phyloP scores from a whole-genome alignment of 2,888 invertebrate genomes.

The Drosophila robusta region DNA sequence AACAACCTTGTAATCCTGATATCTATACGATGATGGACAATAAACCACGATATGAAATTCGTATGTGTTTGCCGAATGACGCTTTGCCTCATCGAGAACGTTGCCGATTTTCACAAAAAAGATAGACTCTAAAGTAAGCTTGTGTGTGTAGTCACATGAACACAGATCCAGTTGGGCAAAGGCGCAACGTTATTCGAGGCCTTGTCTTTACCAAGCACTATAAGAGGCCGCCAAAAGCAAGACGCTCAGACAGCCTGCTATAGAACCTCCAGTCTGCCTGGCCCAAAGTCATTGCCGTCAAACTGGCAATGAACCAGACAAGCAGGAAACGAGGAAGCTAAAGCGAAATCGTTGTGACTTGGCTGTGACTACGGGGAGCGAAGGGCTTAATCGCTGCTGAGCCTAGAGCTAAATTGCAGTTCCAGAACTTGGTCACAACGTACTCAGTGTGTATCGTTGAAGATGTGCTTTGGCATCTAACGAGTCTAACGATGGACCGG shows the following conservation, averaged over 20 bases:
- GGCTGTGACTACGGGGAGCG: constrained; percentile 21
- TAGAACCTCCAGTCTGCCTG: constrained; percentile 26
- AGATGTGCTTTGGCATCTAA: constrained; percentile 67
- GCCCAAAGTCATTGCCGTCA: constrained; percentile 69
- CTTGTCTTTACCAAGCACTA: constrained; percentile 36
- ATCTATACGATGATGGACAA: background rate
- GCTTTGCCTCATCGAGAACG: background rate
- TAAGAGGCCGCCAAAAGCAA: constrained; percentile 7
- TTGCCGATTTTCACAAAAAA: constrained; percentile 10
- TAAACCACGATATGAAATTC: constrained; percentile 1
- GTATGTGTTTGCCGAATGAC: background rate
- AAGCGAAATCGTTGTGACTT: constrained; percentile 56
- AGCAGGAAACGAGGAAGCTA: constrained; percentile 77
- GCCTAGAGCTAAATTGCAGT: constrained; percentile 67
- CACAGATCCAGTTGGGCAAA: constrained; percentile 31
- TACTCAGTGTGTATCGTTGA: constrained; percentile 17
- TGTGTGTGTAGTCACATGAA: constrained; percentile 21
- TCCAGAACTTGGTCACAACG: constrained; percentile 71
- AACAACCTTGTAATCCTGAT: background rate
- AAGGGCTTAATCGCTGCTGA: constrained; percentile 18
- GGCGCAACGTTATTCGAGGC: constrained; percentile 42
- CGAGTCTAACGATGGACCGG: constrained; percentile 73
- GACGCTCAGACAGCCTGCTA: constrained; percentile 35
- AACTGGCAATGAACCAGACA: constrained; percentile 71
- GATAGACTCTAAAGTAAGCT: constrained; percentile 12